Conservation (phyloP, 2,797 vertebrate genomes). For the Glyptemys insculpta region DNA sequence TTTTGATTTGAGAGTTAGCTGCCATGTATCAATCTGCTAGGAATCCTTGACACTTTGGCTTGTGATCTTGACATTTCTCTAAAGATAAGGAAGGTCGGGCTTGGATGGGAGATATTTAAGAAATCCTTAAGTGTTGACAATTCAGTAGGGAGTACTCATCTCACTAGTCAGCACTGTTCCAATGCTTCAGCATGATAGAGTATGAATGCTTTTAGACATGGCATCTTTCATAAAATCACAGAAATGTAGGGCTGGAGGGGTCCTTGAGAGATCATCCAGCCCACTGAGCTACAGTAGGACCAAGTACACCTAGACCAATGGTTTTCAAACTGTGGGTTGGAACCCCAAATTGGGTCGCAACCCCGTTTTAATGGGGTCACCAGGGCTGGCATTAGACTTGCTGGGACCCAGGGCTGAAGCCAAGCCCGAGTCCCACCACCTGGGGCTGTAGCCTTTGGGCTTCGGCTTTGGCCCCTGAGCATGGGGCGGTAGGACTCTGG, state of each 20-base stretch:
- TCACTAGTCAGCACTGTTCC: not conserved
- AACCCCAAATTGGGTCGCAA: too few relatives aligned
- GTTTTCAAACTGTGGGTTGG: too few relatives aligned
- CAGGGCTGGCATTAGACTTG: too few relatives aligned
- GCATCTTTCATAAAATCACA: not conserved
- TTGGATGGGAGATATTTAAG: constrained; percentile 48
- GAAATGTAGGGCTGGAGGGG: not conserved
- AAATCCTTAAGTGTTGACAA: constrained; percentile 2
- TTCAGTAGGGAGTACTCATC: not conserved
- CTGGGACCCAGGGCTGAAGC: too few relatives aligned
- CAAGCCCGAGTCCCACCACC: too few relatives aligned
- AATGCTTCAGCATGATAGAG: constrained; percentile 2
- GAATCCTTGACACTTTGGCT: constrained; percentile 36
- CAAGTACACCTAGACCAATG: not conserved
- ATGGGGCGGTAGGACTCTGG: too few relatives aligned
- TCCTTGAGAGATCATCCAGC: not conserved
- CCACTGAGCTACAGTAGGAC: not conserved
- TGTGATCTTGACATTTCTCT: constrained; percentile 36
- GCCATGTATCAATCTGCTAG: constrained; percentile 25
- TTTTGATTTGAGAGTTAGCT: constrained; percentile 27
- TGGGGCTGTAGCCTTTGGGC: too few relatives aligned
- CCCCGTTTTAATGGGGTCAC: too few relatives aligned
- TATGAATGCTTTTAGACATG: constrained; percentile 6
- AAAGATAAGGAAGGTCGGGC: not conserved
- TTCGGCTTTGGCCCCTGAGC: too few relatives aligned